Evolutionary conservation across 2,113 vertebrate genomes (phyloP), one percentile per base, ranked within the genome.

Genomic region (Chaetodon trifascialis): DNA sequence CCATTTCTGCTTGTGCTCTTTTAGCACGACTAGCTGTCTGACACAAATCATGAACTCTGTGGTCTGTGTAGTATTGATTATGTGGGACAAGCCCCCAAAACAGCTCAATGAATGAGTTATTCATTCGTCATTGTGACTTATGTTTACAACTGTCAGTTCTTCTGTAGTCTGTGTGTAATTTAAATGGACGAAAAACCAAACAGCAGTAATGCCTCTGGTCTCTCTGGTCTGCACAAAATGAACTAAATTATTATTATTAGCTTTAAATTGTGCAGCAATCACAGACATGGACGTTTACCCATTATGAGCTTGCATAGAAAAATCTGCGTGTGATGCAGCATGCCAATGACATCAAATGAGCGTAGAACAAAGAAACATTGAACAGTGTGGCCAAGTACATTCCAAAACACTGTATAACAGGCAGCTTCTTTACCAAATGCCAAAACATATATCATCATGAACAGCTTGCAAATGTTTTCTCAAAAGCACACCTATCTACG

Each of bases 401-500:
- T 73, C 19, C 7, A 11, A 49, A 70, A 38, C 25, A 69, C 51
- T 86, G 49, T 17, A 40, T 30, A 73, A 76, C 14, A 51, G 3
- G 16, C 19, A 14, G 54, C 52, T 2, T 68, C 42, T 7, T 55
- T 44, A 42, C 9, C 12, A 73, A 60, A 55, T 34, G 58, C 36
- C 6, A 54, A 34, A 2, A 66, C 34, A 34, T 4, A 66, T 25
- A 42, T 3, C 12, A 9, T 16, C 25, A 21, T 16, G 5, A 81
- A 82, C 36, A 54, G 36, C 4, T 11, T 55, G 4, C 11, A 79
- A 2, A 65, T 66, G 6, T 69, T 17, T 16, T 46, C 9, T 49
- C 16, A 70, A n/a, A 30, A 66, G 73, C 25, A 68, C 46, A 70
- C 34, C 36, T 54, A 34, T 72, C 40, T 67, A 80, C 40, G 49